Conservation (phyloP, 1,140 invertebrate genomes). For the Chrysomallon squamiferum region DNA sequence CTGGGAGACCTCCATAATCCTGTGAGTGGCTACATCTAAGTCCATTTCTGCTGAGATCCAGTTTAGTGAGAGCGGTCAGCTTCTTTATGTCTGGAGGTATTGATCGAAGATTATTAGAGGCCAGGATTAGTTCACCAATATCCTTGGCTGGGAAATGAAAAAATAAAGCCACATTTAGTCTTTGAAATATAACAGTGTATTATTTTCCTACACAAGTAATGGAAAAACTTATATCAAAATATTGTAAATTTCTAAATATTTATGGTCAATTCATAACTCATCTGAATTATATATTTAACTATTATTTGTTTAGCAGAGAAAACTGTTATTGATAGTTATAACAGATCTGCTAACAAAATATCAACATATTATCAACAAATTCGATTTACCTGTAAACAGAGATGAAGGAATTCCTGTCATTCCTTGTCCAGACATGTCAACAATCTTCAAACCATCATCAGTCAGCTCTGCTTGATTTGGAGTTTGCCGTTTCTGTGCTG, state of each 20-base stretch:
- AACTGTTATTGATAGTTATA: too few relatives aligned
- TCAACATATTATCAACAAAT: too few relatives aligned
- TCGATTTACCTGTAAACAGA: slow-evolving; percentile 33
- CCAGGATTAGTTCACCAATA: slow-evolving; percentile 52
- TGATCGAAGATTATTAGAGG: slow-evolving; percentile 58
- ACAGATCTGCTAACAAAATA: too few relatives aligned
- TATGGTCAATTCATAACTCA: too few relatives aligned
- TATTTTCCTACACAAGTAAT: too few relatives aligned
- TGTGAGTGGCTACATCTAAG: slow-evolving; percentile 50
- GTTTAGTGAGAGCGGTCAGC: slow-evolving; percentile 48
- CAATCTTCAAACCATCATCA: slow-evolving; percentile 34
- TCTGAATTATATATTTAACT: too few relatives aligned
- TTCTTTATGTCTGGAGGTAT: slow-evolving; percentile 54
- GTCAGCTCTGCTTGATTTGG: slow-evolving; percentile 29
- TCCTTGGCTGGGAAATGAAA: slow-evolving; percentile 46
- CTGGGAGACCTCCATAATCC: slow-evolving; percentile 57
- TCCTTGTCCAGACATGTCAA: slow-evolving; percentile 50
- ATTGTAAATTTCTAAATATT: not conserved
- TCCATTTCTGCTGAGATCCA: slow-evolving; percentile 60
- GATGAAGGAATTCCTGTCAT: slow-evolving; percentile 43
- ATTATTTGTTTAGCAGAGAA: too few relatives aligned
- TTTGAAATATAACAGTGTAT: not conserved
- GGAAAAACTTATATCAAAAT: not conserved
- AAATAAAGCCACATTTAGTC: slow-evolving; percentile 6
- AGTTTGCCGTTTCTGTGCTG: too few relatives aligned